These are phyloP conservation scores for Nyctibius grandis DNA, from an alignment of 2,797 vertebrate species.

Conservation along the genomic window DNA sequence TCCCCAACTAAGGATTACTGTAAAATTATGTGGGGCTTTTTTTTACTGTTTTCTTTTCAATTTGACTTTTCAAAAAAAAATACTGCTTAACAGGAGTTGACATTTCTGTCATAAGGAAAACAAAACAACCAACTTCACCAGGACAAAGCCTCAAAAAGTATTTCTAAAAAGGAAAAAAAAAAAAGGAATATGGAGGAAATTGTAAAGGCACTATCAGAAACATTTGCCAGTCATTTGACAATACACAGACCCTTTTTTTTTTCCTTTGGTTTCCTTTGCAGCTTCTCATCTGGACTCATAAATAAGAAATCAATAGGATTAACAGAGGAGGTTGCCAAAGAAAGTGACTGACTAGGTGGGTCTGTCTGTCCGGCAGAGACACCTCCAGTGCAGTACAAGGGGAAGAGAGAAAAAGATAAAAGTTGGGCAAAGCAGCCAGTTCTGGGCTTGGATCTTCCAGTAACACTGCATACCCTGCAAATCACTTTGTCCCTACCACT, in stretches of 20 bases:
- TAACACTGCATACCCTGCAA: neutral
- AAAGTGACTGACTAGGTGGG: slow-evolving; percentile 34
- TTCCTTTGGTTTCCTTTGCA: slow-evolving; percentile 58
- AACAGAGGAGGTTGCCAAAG: slow-evolving; percentile 27
- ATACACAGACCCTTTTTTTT: slow-evolving; percentile 51
- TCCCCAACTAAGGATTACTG: slow-evolving; percentile 74
- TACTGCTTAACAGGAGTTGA: slow-evolving; percentile 59
- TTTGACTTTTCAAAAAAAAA: slow-evolving; percentile 58
- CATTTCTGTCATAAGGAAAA: slow-evolving; percentile 45
- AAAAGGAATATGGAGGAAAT: neutral
- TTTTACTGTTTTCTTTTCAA: slow-evolving; percentile 29
- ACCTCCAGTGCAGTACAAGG: neutral
- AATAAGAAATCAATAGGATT: slow-evolving; percentile 58
- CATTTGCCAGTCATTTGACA: slow-evolving; percentile 67
- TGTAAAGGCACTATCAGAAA: slow-evolving; percentile 62
- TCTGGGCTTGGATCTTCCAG: neutral
- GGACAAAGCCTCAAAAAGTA: slow-evolving; percentile 47
- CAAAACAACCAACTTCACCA: neutral
- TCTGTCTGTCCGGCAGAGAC: neutral
- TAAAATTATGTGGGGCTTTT: slow-evolving; percentile 71
- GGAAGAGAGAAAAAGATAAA: neutral
- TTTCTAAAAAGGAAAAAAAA: neutral
- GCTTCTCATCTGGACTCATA: slow-evolving; percentile 64
- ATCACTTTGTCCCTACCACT: slow-evolving; percentile 45
- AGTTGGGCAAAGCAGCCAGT: slow-evolving; percentile 13